Percentiles rank a stretch among this genome's conserved stretches.
These are phyloP conservation scores for Orthosia gracilis DNA, from an alignment of 2,888 invertebrate species.

Conservation along the genomic window DNA sequence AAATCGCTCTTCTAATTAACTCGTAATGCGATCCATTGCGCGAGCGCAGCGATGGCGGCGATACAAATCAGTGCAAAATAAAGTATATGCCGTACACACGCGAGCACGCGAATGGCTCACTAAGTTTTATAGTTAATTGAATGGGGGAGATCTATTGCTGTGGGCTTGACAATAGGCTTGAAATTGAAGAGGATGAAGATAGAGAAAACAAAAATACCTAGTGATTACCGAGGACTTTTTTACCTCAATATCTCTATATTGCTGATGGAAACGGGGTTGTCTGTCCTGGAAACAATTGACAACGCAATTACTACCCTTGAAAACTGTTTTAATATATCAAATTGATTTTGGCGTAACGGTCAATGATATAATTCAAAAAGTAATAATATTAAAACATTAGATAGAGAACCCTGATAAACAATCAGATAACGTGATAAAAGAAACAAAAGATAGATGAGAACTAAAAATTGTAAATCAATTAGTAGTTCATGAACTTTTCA, in stretches of 20 bases:
- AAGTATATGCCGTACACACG: constrained; percentile 54
- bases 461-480: neutral
- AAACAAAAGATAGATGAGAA: neutral
- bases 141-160: constrained; percentile 8
- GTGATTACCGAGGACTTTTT: too few species aligned
- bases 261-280: too few species aligned
- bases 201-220: neutral
- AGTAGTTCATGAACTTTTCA: neutral
- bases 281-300: neutral
- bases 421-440: too few species aligned
- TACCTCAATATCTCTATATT: too few species aligned
- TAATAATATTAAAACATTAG: neutral
- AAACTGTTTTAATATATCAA: too few species aligned
- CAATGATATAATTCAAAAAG: neutral
- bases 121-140: constrained; percentile 44
- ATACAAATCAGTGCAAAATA: constrained; percentile 65
- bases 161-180: constrained; percentile 2
- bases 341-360: too few species aligned
- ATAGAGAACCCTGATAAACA: neutral
- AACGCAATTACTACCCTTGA: too few species aligned
- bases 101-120: constrained; percentile 59
- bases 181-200: neutral
- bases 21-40: constrained; percentile 62
- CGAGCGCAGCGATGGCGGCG: constrained; percentile 49
- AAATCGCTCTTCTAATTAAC: constrained; percentile 64